Base-by-base conservation (phyloP, 2,113 vertebrate genomes). In the Arizona elegans region DNA sequence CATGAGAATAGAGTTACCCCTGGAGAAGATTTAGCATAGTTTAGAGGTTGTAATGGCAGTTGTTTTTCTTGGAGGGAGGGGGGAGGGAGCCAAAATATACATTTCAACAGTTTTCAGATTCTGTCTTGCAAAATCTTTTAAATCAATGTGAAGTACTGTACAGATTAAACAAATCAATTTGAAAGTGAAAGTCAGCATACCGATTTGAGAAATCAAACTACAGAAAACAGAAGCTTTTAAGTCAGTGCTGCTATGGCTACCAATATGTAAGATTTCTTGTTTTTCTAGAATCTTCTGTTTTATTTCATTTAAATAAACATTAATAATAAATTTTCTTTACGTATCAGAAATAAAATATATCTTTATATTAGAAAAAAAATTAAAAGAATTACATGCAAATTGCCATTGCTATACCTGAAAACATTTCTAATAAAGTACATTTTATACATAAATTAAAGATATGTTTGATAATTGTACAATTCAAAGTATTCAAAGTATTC, bases 41-140 rank as follows among this genome's bases (percentile, higher is more conserved):
- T 97, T 59, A 90, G 97, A 95, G 96, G 97, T 96, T 98, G 97
- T 97, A 98, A 96, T 97, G 97, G 96, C 94, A 97, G 97, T 92
- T 91, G 91, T n/a, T 85, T 90, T 65, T 94, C 50, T 93, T 94
- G 17, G 11, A 23, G 13, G 3, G 47, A 3, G 47, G 12, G 23
- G 8, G 62, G 62, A 1, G 91, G 89, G 94, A 90, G 86, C 3
- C 26, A 0, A 91, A 55, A 91, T 43, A 91, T 47, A 92, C 56
- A 75, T 91, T 89, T 94, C 90, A 9, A 92, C 91, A 50, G 89
- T 94, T 96, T 93, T 53, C 91, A 47, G 47, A 7, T 26, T 94
- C 92, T 59, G 47, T 10, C 38, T 90, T 70, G 89, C 75, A 92
- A 52, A 91, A 29, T 87, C 86, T 1, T 90, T 55, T 29, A 93